Base-by-base conservation (phyloP, 2,888 invertebrate genomes). In the Anthoptus insignis region DNA sequence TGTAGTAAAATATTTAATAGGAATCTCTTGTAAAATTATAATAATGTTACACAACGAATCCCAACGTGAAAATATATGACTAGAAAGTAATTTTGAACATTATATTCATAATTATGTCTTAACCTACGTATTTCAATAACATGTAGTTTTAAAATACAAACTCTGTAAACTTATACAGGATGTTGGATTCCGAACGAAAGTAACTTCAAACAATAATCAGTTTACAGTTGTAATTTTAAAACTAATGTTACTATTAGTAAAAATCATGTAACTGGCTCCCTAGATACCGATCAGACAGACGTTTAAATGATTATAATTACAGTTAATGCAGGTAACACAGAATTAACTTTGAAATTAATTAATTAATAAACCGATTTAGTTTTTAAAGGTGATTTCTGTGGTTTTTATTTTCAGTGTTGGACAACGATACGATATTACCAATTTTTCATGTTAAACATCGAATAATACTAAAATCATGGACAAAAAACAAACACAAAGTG, bases 11-110 rank as follows among this genome's bases (percentile, higher is more conserved):
- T 65, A 65, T 66, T 63, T 49, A 65, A 63, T 67, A 72, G 63
- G 67, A 70, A 72, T 69, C 70, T 72, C 70, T 53, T 72, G 61
- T 58, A 68, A 52, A 61, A 61, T 54, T 64, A 65, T 64, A 52
- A 52, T 63, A 65, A 69, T 67, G 59, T 74, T 65, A 65, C 73
- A 73, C 78, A 78, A 79, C 76, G 76, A 79, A 79, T 73, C 76
- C 76, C 78, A 77, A 63, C 68, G 68, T 64, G 50, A 64, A 39
- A 64, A 42, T 69, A 37, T 71, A 64, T 53, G 24, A 61, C 56
- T 63, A 63, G 54, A 60, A 42, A 9, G 63, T 56, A 21, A 29
- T 63, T 49, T 56, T 49, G 27, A 49, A 42, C 21, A 22, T 29
- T 29, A 27, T 52, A 45, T 47, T 11, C 45, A 58, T 59, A 14